These are phyloP conservation scores for Cryptotermes secundus DNA, from an alignment of 1,140 invertebrate species.

Conservation along the genomic window DNA sequence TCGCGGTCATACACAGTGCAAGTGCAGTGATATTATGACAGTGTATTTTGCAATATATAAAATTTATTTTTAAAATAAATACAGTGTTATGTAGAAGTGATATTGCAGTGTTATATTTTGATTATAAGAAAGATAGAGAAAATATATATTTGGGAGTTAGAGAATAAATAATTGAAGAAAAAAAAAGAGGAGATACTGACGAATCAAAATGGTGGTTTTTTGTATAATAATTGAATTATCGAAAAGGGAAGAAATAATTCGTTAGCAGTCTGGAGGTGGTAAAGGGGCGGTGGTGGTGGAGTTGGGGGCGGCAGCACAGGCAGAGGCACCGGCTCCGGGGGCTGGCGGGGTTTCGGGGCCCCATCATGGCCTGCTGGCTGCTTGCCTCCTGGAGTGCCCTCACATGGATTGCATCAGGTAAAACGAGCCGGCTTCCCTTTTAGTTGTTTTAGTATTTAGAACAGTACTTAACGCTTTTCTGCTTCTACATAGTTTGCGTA, in stretches of 20 bases:
- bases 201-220: conserved; percentile 26
- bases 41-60: too few relatives aligned
- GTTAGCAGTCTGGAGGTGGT: conserved; percentile 29
- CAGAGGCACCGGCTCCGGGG: conserved; percentile 6
- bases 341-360: conserved; percentile 28
- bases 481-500: too few relatives aligned
- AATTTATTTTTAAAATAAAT: too few relatives aligned
- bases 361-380: conserved; percentile 34
- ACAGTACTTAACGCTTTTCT: too few relatives aligned
- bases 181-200: not conserved
- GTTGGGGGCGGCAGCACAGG: conserved; percentile 25
- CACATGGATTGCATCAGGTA: conserved; percentile 29
- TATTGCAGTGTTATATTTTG: not conserved
- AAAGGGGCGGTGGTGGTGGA: conserved; percentile 22
- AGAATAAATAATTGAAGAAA: not conserved
- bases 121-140: not conserved
- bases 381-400: conserved; percentile 31
- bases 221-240: not conserved
- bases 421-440: not conserved
- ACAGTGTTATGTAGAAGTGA: not conserved
- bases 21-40: not conserved
- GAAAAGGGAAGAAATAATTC: not conserved
- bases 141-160: not conserved
- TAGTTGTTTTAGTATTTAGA: too few relatives aligned
- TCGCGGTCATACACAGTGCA: not conserved